Evolutionary conservation across 2,113 vertebrate genomes (phyloP).

Genomic region (Cacatua alba): DNA sequence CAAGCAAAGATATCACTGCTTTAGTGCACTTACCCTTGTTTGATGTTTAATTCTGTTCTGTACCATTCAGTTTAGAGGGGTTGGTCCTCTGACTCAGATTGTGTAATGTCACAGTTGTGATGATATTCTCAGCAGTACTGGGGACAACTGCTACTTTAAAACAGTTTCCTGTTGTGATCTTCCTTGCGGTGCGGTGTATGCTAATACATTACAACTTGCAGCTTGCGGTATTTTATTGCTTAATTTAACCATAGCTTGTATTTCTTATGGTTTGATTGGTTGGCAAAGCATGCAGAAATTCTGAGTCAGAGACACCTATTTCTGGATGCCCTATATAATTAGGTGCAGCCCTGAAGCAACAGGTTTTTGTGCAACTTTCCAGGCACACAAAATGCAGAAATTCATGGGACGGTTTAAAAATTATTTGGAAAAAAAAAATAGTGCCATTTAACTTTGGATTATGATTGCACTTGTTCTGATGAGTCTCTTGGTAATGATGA

Average conservation of each 20-base stretch:
- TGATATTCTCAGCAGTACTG: not conserved
- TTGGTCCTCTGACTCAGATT: not conserved
- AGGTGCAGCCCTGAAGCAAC: conserved; percentile 53
- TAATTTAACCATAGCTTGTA: conserved; percentile 51
- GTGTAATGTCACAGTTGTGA: not conserved
- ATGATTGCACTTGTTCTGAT: not conserved
- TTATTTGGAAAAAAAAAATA: not conserved
- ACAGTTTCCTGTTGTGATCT: not conserved
- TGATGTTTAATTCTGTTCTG: not conserved
- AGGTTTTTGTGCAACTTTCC: conserved; percentile 26
- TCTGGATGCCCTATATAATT: conserved; percentile 42
- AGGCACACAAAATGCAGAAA: conserved; percentile 14
- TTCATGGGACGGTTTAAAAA: not conserved
- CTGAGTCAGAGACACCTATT: conserved; percentile 70
- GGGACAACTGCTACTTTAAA: not conserved
- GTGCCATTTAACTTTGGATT: not conserved
- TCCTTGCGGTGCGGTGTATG: not conserved
- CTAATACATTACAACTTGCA: conserved; percentile 28
- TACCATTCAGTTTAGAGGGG: not conserved
- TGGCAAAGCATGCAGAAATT: conserved; percentile 65
- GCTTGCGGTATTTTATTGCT: conserved; percentile 43
- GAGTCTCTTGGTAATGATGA: not conserved
- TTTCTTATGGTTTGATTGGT: conserved; percentile 49
- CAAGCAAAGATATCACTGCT: not conserved
- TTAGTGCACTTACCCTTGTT: not conserved